phyloP scores from a whole-genome alignment of 2,113 vertebrate species.

The Leuciscus idus region DNA sequence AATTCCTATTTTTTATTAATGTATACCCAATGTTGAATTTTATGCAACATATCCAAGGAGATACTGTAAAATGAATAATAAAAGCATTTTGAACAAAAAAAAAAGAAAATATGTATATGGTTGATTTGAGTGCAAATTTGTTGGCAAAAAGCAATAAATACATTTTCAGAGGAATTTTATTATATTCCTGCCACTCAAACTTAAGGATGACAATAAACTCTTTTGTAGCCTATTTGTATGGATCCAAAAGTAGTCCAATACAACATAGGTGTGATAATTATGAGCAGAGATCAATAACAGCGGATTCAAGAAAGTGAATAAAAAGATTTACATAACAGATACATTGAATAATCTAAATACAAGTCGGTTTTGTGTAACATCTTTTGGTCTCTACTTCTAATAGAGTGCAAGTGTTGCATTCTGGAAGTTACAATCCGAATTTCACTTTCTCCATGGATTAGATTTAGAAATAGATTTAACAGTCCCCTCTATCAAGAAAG shows the following conservation, averaged over 20 bases:
- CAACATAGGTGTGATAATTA: neutral
- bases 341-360: neutral
- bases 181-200: neutral
- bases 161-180: neutral
- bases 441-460: no score
- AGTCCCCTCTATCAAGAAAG: no score
- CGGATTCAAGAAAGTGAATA: neutral
- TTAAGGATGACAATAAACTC: neutral
- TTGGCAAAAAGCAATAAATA: neutral
- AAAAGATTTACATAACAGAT: neutral
- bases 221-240: neutral
- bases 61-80: neutral
- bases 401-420: no score
- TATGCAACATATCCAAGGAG: neutral
- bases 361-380: neutral
- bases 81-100: conserved; percentile 19
- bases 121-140: neutral
- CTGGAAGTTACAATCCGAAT: no score
- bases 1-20: neutral
- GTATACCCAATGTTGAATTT: neutral
- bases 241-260: neutral
- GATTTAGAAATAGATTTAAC: no score
- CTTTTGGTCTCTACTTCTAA: neutral
- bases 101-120: neutral
- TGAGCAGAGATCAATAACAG: neutral